Percentiles rank a stretch among this genome's conserved stretches.
Evolutionary conservation across 2,888 invertebrate species (phyloP).

Genomic region (Ochropacha duplaris): DNA sequence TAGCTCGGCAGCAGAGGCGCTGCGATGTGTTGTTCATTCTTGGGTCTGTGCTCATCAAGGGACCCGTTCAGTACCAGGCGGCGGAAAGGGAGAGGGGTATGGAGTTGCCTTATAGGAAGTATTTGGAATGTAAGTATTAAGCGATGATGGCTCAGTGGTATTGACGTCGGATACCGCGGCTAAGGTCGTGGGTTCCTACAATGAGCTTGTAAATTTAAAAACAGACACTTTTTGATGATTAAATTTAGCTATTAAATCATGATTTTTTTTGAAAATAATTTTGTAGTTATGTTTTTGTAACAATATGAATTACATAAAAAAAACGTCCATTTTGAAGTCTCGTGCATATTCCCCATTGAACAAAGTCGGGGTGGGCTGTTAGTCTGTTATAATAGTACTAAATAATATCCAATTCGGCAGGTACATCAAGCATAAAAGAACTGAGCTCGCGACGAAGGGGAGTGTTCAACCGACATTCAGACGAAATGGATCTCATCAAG

Average conservation of each 20-base stretch:
- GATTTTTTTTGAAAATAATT: no score
- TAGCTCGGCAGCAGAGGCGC: conserved; percentile 47
- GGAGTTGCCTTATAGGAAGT: conserved; percentile 54
- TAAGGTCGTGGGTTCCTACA: no score
- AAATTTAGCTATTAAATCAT: no score
- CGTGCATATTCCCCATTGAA: no score
- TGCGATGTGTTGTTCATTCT: conserved; percentile 63
- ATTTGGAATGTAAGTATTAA: conserved; percentile 64
- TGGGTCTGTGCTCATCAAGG: conserved; percentile 50
- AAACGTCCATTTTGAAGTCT: no score
- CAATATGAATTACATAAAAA: no score
- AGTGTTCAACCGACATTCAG: conserved; percentile 55
- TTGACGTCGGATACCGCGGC: no score
- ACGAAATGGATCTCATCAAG: conserved; percentile 53
- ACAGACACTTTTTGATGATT: no score
- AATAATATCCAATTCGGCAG: conserved; percentile 21
- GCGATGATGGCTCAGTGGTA: no score
- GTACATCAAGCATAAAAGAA: conserved; percentile 34
- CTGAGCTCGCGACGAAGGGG: conserved; percentile 51
- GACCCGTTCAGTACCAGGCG: conserved; percentile 55
- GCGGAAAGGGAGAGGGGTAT: conserved; percentile 55
- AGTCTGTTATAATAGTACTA: not conserved
- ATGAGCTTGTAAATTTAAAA: no score
- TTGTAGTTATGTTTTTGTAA: no score
- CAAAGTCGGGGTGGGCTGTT: no score